Percentiles rank a stretch among this genome's conserved stretches.
These are phyloP conservation scores for Plodia interpunctella DNA, from an alignment of 1,140 invertebrate species.

Conservation along the genomic window DNA sequence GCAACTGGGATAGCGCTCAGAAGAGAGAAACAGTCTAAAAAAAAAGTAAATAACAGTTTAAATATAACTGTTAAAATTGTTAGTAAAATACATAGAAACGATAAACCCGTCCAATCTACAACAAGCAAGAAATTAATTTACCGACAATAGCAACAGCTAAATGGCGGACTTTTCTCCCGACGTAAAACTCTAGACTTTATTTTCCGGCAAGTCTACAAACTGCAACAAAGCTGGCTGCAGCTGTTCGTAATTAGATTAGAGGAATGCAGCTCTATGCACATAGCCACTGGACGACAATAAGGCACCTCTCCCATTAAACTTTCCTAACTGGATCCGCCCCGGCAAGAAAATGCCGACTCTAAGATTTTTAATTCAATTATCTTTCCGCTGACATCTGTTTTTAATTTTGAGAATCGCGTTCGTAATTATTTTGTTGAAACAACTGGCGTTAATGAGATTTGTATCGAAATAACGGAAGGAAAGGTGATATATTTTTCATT, in stretches of 20 bases:
- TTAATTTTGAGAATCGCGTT: slow-evolving; percentile 24
- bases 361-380: slow-evolving; percentile 28
- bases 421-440: neutral
- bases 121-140: neutral
- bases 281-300: slow-evolving; percentile 27
- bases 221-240: slow-evolving; percentile 17
- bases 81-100: too few relatives aligned
- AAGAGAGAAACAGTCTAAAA: too few relatives aligned
- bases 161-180: neutral
- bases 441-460: neutral
- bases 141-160: neutral
- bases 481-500: too few relatives aligned
- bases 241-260: slow-evolving; percentile 36
- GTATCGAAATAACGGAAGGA: neutral
- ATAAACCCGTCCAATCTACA: neutral
- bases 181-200: neutral
- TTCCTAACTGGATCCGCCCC: slow-evolving; percentile 31
- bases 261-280: slow-evolving; percentile 23
- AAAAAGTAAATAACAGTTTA: too few relatives aligned
- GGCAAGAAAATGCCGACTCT: slow-evolving; percentile 26
- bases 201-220: slow-evolving; percentile 8
- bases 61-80: too few relatives aligned
- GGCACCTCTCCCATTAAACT: slow-evolving; percentile 42
- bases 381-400: slow-evolving; percentile 4
- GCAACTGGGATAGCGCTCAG: too few relatives aligned